These are phyloP conservation scores for Rotaria sp. DNA, from an alignment of 2,888 invertebrate species.

Conservation along the genomic window DNA sequence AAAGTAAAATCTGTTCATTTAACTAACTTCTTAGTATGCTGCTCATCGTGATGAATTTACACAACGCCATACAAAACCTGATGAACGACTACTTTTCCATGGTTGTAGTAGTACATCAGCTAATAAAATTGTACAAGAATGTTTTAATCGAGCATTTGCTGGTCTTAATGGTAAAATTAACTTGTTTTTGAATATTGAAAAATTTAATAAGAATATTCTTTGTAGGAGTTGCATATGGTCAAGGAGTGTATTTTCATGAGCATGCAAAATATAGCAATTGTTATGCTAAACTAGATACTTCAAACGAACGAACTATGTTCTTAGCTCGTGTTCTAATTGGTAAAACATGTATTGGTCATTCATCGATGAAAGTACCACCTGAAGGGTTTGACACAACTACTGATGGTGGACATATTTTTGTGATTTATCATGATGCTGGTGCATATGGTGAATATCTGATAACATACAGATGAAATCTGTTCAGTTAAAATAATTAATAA, in stretches of 20 bases:
- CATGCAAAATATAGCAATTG: slow-evolving; percentile 44
- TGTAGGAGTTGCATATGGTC: slow-evolving; percentile 47
- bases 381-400: slow-evolving; percentile 47
- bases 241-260: slow-evolving; percentile 50
- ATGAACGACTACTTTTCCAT: not conserved
- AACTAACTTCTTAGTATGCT: not conserved
- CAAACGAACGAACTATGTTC: slow-evolving; percentile 45
- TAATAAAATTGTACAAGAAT: not conserved
- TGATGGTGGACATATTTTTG: slow-evolving; percentile 45
- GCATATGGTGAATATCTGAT: slow-evolving; percentile 50
- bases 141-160: slow-evolving; percentile 46
- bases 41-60: not conserved
- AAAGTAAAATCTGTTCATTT: not conserved
- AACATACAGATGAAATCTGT: slow-evolving; percentile 42
- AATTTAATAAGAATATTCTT: not conserved
- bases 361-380: slow-evolving; percentile 45
- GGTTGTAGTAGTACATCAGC: not conserved
- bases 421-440: slow-evolving; percentile 49
- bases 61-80: not conserved
- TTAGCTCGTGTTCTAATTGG: slow-evolving; percentile 46
- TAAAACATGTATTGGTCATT: slow-evolving; percentile 42
- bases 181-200: not conserved
- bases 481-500: too few species aligned
- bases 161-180: slow-evolving; percentile 44
- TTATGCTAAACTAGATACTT: slow-evolving; percentile 43